phyloP scores from a whole-genome alignment of 2,888 invertebrate species.

The Ischnura elegans region DNA sequence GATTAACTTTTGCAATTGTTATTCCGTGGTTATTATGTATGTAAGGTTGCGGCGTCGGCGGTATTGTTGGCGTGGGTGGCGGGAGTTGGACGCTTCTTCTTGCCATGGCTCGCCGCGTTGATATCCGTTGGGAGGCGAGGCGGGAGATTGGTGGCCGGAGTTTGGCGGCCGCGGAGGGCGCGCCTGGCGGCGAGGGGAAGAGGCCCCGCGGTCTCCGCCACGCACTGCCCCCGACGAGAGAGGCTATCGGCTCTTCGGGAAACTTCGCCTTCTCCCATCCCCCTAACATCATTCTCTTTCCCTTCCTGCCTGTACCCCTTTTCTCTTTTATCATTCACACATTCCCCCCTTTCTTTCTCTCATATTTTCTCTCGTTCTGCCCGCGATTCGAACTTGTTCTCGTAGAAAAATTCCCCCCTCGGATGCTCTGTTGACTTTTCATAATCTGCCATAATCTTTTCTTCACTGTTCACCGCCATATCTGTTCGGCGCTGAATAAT shows the following conservation, averaged over 20 bases:
- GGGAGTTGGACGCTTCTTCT: background rate
- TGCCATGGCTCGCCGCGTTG: background rate
- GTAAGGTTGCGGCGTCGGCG: no score
- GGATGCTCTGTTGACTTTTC: no score
- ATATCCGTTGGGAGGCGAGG: background rate
- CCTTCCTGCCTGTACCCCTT: background rate
- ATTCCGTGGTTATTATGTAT: no score
- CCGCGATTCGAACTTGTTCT: no score
- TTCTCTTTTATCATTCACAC: background rate
- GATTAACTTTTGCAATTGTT: no score
- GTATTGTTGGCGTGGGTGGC: background rate
- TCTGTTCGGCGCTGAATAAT: no score
- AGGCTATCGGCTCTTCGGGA: no score
- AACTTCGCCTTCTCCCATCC: background rate
- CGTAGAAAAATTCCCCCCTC: no score
- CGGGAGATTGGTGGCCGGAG: background rate
- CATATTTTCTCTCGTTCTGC: background rate
- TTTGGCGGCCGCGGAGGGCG: slow-evolving; percentile 11
- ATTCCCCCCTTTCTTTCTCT: background rate
- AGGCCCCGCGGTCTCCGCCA: background rate
- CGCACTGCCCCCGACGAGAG: no score
- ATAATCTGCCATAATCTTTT: no score
- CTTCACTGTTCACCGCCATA: no score
- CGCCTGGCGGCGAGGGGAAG: background rate
- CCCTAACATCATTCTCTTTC: background rate